Conservation (phyloP, 1,140 invertebrate species). For the Cydia fagiglandana region DNA sequence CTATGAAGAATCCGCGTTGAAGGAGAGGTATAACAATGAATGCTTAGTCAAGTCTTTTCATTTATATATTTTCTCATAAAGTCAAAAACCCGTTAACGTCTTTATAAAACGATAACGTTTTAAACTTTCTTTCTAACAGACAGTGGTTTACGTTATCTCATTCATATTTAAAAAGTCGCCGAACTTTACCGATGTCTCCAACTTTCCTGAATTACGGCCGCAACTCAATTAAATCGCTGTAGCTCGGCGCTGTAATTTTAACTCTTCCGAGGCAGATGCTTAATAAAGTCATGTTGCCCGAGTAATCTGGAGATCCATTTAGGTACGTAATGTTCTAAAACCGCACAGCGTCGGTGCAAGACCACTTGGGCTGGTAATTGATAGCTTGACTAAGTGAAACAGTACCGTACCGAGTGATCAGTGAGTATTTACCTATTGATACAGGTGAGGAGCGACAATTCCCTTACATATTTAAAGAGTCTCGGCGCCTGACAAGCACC, state of each 20-base stretch:
- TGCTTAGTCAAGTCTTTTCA: neutral
- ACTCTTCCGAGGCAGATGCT: slow-evolving; percentile 9
- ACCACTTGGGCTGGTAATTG: slow-evolving; percentile 50
- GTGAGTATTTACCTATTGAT: slow-evolving; percentile 30
- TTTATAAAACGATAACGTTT: slow-evolving; percentile 1
- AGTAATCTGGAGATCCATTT: slow-evolving; percentile 54
- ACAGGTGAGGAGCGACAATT: neutral
- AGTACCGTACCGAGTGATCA: slow-evolving; percentile 39
- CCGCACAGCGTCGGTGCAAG: slow-evolving; percentile 40
- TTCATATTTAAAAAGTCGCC: neutral
- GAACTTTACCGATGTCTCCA: neutral
- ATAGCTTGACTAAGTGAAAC: slow-evolving; percentile 50
- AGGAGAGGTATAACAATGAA: too few relatives aligned
- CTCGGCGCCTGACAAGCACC: slow-evolving; percentile 9
- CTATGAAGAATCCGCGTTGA: neutral
- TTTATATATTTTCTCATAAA: neutral
- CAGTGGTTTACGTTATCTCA: slow-evolving; percentile 6
- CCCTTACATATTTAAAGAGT: slow-evolving; percentile 22
- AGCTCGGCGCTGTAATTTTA: slow-evolving; percentile 3
- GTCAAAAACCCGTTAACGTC: neutral
- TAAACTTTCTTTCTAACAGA: neutral
- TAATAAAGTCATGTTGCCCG: slow-evolving; percentile 20
- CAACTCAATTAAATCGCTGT: slow-evolving; percentile 18
- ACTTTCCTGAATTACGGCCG: neutral
- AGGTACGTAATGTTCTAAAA: slow-evolving; percentile 52